Evolutionary conservation across 2,888 invertebrate genomes (phyloP), one percentile per base, ranked within the genome.

Genomic region (Iphiclides podalirius): DNA sequence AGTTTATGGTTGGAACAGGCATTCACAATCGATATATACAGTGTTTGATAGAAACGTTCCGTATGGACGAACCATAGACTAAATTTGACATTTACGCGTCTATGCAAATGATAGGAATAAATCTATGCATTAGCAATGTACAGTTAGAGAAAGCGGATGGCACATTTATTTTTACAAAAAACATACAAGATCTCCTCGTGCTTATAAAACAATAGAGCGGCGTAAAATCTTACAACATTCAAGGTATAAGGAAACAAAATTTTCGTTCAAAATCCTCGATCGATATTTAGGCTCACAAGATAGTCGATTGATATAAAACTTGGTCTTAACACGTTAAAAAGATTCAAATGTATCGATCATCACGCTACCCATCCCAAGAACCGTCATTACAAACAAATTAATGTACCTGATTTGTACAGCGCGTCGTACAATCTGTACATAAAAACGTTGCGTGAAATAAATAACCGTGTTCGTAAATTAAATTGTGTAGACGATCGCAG

Each of bases 111-210:
- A 20, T 3, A 63, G 61, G 55, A 53, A 41, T 54, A 58, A 53
- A 26, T 53, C 58, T 72, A 67, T 38, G 55, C 52, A 42, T 60
- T 63, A 71, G 76, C 75, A 80, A 80, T 84, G 70, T 84, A 84
- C 81, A 86, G 70, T 69, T 72, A 79, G 66, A 62, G 58, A 60
- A 79, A 86, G 79, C 78, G 74, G 82, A 87, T 87, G 87, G 87
- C 86, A 87, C 86, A 83, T 77, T 75, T 63, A 62, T 73, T 73
- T 70, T 63, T 77, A 77, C 72, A 79, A 71, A 72, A 64, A 68
- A 68, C 63, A 65, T 68, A 74, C 70, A 74, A 68, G 66, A 70
- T 63, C 66, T 64, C n/a, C 61, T 62, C 67, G 69, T 73, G 66
- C 65, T 70, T 26, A 26, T 9, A 26, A 9, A 26, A n/a, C n/a